A percentile compares a stretch with the other conserved stretches of the same genome.
These are phyloP conservation scores for Drosophila seguyi DNA, from an alignment of 1,140 invertebrate species.

Conservation along the genomic window DNA sequence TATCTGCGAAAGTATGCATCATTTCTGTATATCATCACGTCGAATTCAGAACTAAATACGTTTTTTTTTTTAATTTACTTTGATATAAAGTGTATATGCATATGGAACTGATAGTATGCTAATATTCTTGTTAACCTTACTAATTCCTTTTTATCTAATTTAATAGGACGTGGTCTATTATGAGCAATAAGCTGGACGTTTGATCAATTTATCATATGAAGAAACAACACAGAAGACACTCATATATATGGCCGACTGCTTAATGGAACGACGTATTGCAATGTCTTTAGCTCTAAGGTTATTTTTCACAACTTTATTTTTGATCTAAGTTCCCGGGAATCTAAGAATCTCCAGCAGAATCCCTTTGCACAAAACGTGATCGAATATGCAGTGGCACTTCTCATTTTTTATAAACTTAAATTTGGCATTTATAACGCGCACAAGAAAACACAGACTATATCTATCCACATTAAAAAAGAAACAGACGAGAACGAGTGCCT, in stretches of 20 bases:
- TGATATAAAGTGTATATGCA: neutral
- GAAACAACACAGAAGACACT: slow-evolving; percentile 13
- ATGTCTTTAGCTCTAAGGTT: slow-evolving; percentile 31
- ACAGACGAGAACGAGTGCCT: slow-evolving; percentile 61
- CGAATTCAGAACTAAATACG: neutral
- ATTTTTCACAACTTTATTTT: slow-evolving; percentile 11
- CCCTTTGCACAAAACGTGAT: slow-evolving; percentile 23
- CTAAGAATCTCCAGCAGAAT: slow-evolving; percentile 24
- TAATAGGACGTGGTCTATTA: slow-evolving; percentile 61
- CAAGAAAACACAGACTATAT: slow-evolving; percentile 19
- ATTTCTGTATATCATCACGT: neutral
- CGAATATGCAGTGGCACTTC: slow-evolving; percentile 8
- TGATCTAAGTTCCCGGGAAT: slow-evolving; percentile 24
- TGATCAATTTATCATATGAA: neutral
- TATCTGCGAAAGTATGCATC: neutral
- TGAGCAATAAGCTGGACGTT: slow-evolving; percentile 44
- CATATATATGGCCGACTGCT: slow-evolving; percentile 53
- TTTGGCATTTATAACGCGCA: slow-evolving; percentile 67
- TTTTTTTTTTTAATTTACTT: neutral
- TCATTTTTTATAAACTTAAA: slow-evolving; percentile 16
- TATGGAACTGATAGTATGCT: neutral
- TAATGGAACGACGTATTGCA: slow-evolving; percentile 40
- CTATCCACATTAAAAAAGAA: slow-evolving; percentile 4
- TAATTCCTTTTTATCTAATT: slow-evolving; percentile 3
- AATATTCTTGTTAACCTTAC: neutral